phyloP scores from a whole-genome alignment of 2,797 vertebrate genomes.

The Malurus leucopterus region DNA sequence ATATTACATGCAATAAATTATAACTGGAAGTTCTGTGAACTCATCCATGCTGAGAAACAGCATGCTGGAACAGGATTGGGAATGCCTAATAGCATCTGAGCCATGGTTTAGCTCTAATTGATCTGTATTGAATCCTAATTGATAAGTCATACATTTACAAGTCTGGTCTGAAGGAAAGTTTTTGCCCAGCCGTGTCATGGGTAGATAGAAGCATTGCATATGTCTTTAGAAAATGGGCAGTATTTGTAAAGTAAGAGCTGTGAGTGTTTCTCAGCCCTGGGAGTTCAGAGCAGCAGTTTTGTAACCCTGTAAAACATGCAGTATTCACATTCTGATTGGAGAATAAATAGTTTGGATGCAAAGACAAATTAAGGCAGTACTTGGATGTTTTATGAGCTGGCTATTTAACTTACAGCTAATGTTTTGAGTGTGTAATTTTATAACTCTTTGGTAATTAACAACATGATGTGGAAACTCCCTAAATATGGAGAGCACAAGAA shows the following conservation, averaged over 20 bases:
- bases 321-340: background rate
- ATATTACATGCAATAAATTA: background rate
- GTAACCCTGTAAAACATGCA: rapidly evolving
- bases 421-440: background rate
- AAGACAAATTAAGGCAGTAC: background rate
- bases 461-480: background rate
- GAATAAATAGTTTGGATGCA: background rate
- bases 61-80: background rate
- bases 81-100: background rate
- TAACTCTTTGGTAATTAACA: background rate
- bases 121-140: background rate
- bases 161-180: background rate
- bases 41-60: background rate
- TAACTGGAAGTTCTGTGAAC: background rate
- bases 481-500: background rate
- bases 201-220: background rate
- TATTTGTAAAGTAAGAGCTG: background rate
- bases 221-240: background rate
- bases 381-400: background rate
- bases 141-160: background rate
- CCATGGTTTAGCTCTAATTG: background rate
- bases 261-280: background rate
- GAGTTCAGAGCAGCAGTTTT: background rate
- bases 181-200: background rate
- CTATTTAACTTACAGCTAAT: background rate